These are phyloP conservation scores for Hypotaenidia okinawae DNA, from an alignment of 2,797 vertebrate genomes.

Conservation along the genomic window DNA sequence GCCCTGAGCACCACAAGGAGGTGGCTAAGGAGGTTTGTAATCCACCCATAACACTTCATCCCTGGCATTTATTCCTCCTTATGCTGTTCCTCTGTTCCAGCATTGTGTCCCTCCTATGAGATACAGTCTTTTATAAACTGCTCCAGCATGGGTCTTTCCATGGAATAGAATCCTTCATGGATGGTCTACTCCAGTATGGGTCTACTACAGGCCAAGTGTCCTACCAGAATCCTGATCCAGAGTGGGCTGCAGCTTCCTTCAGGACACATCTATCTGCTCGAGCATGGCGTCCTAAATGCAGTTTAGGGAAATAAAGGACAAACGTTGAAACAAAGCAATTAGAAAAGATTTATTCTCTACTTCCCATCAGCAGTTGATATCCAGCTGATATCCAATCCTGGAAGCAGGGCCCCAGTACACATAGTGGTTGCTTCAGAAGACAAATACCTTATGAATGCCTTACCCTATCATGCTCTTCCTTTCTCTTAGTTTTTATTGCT, in stretches of 20 bases:
- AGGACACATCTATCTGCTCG: neutral
- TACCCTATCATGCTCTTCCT: too few relatives aligned
- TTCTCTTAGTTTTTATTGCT: neutral
- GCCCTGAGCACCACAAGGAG: fast-evolving
- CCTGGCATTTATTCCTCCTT: neutral
- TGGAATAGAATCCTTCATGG: neutral
- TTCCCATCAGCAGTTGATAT: neutral
- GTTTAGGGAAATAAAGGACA: neutral
- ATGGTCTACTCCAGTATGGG: neutral
- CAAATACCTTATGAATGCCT: neutral
- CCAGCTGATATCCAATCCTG: neutral
- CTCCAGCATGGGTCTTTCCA: neutral
- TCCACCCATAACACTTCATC: neutral
- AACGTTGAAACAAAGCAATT: neutral
- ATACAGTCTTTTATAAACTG: neutral
- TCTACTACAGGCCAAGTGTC: neutral
- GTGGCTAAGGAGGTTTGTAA: neutral
- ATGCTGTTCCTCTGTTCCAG: neutral
- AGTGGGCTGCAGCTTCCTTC: neutral
- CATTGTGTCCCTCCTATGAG: neutral
- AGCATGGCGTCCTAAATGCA: neutral
- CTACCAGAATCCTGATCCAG: neutral
- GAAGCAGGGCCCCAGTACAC: neutral
- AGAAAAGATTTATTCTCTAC: neutral
- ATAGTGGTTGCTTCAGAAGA: neutral